These are phyloP conservation scores for Cathartes aura DNA, from an alignment of 2,113 vertebrate genomes.

Conservation along the genomic window DNA sequence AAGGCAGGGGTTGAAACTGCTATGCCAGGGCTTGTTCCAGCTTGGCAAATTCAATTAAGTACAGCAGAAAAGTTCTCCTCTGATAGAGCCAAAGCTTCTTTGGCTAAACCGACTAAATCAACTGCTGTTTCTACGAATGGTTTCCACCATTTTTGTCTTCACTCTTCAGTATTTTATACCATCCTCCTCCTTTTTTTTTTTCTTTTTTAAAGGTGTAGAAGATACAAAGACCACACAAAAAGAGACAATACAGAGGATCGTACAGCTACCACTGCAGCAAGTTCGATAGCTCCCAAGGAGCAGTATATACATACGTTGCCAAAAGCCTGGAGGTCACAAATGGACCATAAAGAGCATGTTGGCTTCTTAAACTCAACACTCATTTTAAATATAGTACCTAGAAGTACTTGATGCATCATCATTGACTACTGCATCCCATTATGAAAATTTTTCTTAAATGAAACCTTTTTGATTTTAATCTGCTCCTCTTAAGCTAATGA, in stretches of 20 bases:
- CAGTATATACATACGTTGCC: background rate
- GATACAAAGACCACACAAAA: background rate
- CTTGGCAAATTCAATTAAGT: constrained; percentile 40
- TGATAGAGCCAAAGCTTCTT: background rate
- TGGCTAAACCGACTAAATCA: background rate
- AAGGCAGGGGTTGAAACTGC: constrained; percentile 5
- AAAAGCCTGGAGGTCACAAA: background rate
- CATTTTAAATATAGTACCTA: background rate
- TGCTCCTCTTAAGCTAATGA: background rate
- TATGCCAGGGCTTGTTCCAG: constrained; percentile 32
- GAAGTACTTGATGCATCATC: background rate
- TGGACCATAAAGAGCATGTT: background rate
- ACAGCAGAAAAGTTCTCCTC: background rate
- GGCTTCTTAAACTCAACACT: background rate
- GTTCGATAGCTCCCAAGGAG: background rate
- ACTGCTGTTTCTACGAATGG: background rate
- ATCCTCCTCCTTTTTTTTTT: rapidly evolving
- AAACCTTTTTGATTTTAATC: background rate
- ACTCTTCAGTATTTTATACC: background rate
- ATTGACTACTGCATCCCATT: background rate
- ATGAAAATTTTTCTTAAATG: background rate
- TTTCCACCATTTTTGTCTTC: background rate
- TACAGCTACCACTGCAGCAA: background rate
- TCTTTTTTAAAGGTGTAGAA: background rate
- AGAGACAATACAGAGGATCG: background rate